Evolutionary conservation across 2,797 vertebrate genomes (phyloP), one percentile per base, ranked within the genome.

Genomic region (Chiroxiphia lanceolata): DNA sequence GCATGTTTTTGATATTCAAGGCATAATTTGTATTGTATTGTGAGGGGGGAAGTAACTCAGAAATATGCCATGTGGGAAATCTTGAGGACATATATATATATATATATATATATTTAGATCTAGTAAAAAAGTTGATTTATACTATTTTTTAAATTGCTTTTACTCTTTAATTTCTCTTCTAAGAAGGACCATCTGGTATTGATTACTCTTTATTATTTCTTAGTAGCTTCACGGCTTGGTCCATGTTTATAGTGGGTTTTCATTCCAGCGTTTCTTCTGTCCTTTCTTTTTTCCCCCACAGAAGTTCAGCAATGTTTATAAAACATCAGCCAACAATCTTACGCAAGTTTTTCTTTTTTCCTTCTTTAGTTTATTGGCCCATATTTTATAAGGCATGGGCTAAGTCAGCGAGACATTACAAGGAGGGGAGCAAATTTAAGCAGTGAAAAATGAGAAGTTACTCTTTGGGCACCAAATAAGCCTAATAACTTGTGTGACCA

Each of bases 171-270:
- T 96, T 95, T 97, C 78, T 95, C 79, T 94, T 95, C 94, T 82
- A 91, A 97, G 78, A 92, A 71, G 29, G 59, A 15, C 93, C 96
- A 96, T 97, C 96, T 97, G 97, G 97, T 83, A 88, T 90, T 94
- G 95, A 96, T 97, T 96, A 70, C 61, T 85, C 96, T 89, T 96
- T 96, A 95, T 96, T 97, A 96, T 94, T 97, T 96, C 87, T 97
- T 78, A 89, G 64, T 67, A 95, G 89, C 63, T 59, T 93, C 92
- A 60, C 67, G 83, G 50, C n/a, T 50, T 51, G 47, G 91, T 89
- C 93, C 88, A 8, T 90, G 91, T 97, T 96, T 95, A 69, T 90
- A 94, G 91, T 54, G 74, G 78, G 47, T 69, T 97, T 97, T 92
- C 92, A 78, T 59, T 86, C 65, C 91, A 86, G 16, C 7, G n/a